Evolutionary conservation across 2,888 invertebrate species (phyloP), one percentile per base, ranked within the genome.

Genomic region (Gisinianus flammeolus): DNA sequence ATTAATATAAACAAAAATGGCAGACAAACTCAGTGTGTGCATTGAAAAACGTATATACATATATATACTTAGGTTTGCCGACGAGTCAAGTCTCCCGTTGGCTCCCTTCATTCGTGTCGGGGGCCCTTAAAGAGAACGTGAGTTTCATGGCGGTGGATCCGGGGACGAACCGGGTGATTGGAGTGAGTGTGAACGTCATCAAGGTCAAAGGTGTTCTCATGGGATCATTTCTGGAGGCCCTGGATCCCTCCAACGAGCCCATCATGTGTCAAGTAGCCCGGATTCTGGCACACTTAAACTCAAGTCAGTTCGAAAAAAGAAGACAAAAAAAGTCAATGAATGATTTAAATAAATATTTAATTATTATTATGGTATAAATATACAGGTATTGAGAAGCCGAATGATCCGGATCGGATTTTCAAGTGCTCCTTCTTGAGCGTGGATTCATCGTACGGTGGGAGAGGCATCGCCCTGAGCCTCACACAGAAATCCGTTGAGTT

Each of bases 351-450:
- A n/a, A n/a, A n/a, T n/a, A n/a, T n/a, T n/a, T n/a, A n/a, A n/a
- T n/a, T n/a, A n/a, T n/a, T n/a, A n/a, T n/a, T n/a, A n/a, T n/a
- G n/a, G n/a, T n/a, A n/a, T n/a, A n/a, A n/a, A n/a, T n/a, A n/a
- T n/a, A n/a, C n/a, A 73, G 73, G 33, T 62, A 58, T 76, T 31
- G 44, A 69, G 33, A 69, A 54, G 54, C 76, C 76, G 10, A 69
- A 56, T 56, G 56, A 56, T 0, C 28, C 76, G 4, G 68, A 73
- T 52, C 44, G 58, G 52, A 69, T 74, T 67, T 68, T 81, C 6
- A 76, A 68, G 35, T 75, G 77, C 19, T 75, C 80, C 30, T 78
- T 81, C 62, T 74, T 81, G 26, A 81, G 80, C 64, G 81, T 81
- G 12, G 80, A 81, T 66, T 54, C 79, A 12, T 76, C 77, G 62